A percentile compares a stretch with the other conserved stretches of the same genome.
Conservation (phyloP, 2,797 vertebrate species). For the Balearica regulorum region DNA sequence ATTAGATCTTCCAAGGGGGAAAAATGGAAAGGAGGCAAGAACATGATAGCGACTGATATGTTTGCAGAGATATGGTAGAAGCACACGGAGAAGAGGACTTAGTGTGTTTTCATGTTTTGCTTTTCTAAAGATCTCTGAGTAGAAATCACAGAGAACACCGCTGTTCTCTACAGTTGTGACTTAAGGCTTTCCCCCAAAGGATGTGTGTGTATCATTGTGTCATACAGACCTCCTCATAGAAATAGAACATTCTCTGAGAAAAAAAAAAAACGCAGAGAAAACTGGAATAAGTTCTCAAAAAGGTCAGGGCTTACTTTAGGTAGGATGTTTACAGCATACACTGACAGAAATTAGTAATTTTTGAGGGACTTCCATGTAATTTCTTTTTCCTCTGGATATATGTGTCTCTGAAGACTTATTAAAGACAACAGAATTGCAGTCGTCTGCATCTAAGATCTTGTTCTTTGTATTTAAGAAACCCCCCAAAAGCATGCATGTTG, state of each 20-base stretch:
- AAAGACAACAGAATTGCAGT: not conserved
- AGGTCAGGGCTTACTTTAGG: fast-evolving
- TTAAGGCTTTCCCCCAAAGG: not conserved
- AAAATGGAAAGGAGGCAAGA: not conserved
- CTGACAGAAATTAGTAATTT: not conserved
- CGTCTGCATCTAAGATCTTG: not conserved
- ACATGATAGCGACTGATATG: not conserved
- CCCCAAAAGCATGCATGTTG: not conserved
- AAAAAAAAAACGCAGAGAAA: not conserved
- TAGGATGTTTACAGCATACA: not conserved
- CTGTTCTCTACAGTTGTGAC: not conserved
- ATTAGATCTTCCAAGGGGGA: not conserved
- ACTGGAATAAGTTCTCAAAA: not conserved
- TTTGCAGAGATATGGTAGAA: not conserved
- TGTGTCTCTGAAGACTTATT: not conserved
- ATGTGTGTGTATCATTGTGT: not conserved
- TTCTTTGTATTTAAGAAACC: not conserved
- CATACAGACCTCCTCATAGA: not conserved
- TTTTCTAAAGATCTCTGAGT: not conserved
- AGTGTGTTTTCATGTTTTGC: not conserved
- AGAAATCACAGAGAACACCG: not conserved
- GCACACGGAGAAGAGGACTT: not conserved
- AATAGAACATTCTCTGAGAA: not conserved
- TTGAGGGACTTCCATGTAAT: not conserved
- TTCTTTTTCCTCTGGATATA: not conserved